These are phyloP conservation scores for Drosophila meridiana DNA, from an alignment of 2,888 invertebrate species.

Conservation along the genomic window DNA sequence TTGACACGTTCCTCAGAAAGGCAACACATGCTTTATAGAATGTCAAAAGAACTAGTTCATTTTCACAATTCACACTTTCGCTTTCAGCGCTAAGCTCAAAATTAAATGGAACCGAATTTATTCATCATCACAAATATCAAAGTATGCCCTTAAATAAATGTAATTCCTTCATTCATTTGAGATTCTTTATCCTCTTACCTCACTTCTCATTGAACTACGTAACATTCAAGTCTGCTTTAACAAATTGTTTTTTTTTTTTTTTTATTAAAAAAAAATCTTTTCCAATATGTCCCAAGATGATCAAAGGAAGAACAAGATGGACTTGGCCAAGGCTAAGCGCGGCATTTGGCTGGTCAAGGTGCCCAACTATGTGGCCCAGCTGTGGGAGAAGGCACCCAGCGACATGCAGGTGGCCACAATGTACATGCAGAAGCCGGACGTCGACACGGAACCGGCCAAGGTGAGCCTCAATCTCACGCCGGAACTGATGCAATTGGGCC, in stretches of 20 bases:
- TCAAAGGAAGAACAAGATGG: conserved; percentile 15
- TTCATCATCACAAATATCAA: neutral
- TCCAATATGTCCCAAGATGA: conserved; percentile 17
- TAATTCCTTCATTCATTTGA: neutral
- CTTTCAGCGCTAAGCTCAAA: neutral
- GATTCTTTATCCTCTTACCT: neutral
- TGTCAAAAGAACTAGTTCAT: neutral
- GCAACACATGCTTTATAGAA: too few species aligned
- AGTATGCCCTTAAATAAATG: neutral
- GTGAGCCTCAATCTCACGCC: conserved; percentile 19
- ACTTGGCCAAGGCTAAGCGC: neutral
- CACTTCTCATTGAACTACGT: neutral
- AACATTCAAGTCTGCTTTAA: neutral
- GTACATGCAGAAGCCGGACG: conserved; percentile 1
- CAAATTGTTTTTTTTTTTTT: neutral
- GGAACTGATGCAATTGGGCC: conserved; percentile 16
- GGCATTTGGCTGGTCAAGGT: conserved; percentile 38
- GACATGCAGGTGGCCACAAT: conserved; percentile 39
- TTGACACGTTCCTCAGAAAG: too few species aligned
- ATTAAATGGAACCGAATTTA: neutral
- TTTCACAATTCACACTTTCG: neutral
- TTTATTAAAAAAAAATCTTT: neutral
- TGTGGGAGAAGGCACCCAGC: conserved; percentile 28
- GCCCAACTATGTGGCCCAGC: conserved; percentile 34
- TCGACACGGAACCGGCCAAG: conserved; percentile 1